A percentile compares a stretch with the other conserved stretches of the same genome.
phyloP scores from a whole-genome alignment of 2,113 vertebrate species.

The Apistogramma diplotaenia region DNA sequence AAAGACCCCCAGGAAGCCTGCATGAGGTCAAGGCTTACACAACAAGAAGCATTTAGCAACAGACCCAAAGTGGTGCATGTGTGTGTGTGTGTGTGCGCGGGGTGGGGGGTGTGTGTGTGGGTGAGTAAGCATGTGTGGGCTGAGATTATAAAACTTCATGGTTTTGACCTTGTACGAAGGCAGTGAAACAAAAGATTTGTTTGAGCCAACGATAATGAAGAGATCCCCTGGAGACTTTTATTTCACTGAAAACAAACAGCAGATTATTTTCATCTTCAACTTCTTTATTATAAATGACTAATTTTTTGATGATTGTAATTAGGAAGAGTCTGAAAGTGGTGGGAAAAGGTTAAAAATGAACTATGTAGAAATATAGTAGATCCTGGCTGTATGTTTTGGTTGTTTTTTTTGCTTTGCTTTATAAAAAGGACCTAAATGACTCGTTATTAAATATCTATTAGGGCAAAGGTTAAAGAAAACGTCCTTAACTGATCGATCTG shows the following conservation, averaged over 20 bases:
- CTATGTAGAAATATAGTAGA: not conserved
- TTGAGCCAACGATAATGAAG: conserved; percentile 23
- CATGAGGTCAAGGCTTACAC: not conserved
- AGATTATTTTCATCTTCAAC: not conserved
- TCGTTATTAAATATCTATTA: too few species aligned
- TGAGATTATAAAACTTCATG: conserved; percentile 50
- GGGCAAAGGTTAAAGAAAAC: not conserved
- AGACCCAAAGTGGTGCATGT: not conserved
- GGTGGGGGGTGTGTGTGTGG: not conserved
- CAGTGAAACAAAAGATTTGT: not conserved
- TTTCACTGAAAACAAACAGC: not conserved
- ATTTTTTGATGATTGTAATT: not conserved
- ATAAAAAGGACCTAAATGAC: too few species aligned
- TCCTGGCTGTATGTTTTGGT: too few species aligned
- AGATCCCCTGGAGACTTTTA: not conserved
- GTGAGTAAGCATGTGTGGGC: conserved; percentile 26
- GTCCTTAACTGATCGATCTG: not conserved
- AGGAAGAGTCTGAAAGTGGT: not conserved
- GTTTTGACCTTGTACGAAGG: not conserved
- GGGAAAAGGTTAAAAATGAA: not conserved
- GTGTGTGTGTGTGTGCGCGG: not conserved
- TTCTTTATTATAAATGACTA: not conserved
- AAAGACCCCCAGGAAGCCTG: not conserved
- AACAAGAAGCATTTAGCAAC: conserved; percentile 30
- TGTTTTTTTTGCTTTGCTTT: too few species aligned